phyloP scores from a whole-genome alignment of 2,888 invertebrate species.

The Leucophora obtusa region DNA sequence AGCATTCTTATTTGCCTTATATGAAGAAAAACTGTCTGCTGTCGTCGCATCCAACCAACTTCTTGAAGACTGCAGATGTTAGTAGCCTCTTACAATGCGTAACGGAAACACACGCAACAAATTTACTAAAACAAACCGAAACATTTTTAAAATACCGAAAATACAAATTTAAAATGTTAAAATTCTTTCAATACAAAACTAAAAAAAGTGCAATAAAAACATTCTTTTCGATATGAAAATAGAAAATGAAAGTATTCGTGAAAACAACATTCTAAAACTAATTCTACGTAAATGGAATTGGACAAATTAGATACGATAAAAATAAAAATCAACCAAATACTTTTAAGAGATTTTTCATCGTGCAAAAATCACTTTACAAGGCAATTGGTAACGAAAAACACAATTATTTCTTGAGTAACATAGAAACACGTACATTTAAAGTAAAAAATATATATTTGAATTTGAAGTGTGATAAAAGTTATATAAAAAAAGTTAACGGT shows the following conservation, averaged over 20 bases:
- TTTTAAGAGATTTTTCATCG: not conserved
- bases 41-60: slow-evolving; percentile 10
- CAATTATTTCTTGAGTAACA: not conserved
- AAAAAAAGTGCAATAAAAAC: slow-evolving; percentile 58
- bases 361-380: slow-evolving; percentile 54
- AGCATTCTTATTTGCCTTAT: not conserved
- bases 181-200: slow-evolving; percentile 26
- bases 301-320: slow-evolving; percentile 62
- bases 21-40: not conserved
- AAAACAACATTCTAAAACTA: slow-evolving; percentile 70
- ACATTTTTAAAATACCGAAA: slow-evolving; percentile 39
- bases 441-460: not conserved
- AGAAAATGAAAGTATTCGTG: slow-evolving; percentile 50
- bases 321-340: slow-evolving; percentile 40
- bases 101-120: slow-evolving; percentile 55
- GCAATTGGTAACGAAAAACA: slow-evolving; percentile 30
- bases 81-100: slow-evolving; percentile 60
- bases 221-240: slow-evolving; percentile 19
- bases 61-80: slow-evolving; percentile 47
- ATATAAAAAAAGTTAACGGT: slow-evolving; percentile 10
- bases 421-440: not conserved
- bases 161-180: slow-evolving; percentile 16
- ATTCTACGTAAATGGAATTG: slow-evolving; percentile 73
- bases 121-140: slow-evolving; percentile 32
- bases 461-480: slow-evolving; percentile 17